Evolutionary conservation across 2,888 invertebrate species (phyloP), one percentile per base, ranked within the genome.

Genomic region (Latheticus oryzae): DNA sequence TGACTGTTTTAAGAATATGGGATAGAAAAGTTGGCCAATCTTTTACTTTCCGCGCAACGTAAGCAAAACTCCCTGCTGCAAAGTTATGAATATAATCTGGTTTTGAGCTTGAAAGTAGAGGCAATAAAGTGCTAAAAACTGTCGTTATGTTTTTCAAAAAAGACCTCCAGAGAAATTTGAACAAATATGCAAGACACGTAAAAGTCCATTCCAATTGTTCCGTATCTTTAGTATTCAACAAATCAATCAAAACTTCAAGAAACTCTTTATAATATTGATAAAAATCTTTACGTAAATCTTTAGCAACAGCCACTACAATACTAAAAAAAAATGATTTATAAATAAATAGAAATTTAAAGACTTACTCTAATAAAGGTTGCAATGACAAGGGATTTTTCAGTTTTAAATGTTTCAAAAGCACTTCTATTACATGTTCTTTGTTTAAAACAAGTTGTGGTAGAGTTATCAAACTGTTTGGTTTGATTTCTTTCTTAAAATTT

Each of bases 1-100:
- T 80, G 23, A 95, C 81, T 45, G 86, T 85, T 63, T 82, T 82
- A 23, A 95, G 78, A 26, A 95, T 77, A 32, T 90, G 81, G 33
- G 83, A 81, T 26, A 95, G 76, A 74, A 96, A 89, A 42, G 84
- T 84, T 17, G 86, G 84, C 68, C 88, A 90, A 68, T 95, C 91
- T 65, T 87, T 88, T 5, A 93, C 88, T 82, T 94, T 94, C 63
- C 97, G 83, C 1, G 95, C 91, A 1, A 98, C 89, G 82, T 95
- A 97, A 0, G 97, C 91, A 82, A 97, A 97, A 78, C 95, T 93
- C 79, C 97, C 96, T 0, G 95, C 94, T 2, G 97, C 95, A 84
- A 97, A 98, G 72, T 90, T 90, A 65, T 91, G 89, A 12, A 97
- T 88, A 73, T 95, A 94, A 60, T 86, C 85, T 13, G 93, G 91